Evolutionary conservation across 2,888 invertebrate species (phyloP).

Genomic region (Sialis lutaria): DNA sequence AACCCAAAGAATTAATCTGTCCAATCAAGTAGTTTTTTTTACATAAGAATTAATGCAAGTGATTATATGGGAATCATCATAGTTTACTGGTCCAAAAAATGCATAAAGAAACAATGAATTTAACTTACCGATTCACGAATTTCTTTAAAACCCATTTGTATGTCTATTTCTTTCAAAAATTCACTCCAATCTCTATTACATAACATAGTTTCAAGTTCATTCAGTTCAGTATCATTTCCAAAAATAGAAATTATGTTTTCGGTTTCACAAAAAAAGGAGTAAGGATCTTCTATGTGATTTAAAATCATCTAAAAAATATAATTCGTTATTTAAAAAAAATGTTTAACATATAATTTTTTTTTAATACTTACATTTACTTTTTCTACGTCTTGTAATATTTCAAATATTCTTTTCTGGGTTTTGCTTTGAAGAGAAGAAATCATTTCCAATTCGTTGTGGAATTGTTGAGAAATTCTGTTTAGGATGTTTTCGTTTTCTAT

Average conservation of each 20-base stretch:
- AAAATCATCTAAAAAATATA: slow-evolving; percentile 23
- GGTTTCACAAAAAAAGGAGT: slow-evolving; percentile 28
- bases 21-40: no score
- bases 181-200: slow-evolving; percentile 27
- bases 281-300: slow-evolving; percentile 24
- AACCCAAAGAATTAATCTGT: no score
- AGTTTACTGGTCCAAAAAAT: no score
- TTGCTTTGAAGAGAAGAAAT: slow-evolving; percentile 20
- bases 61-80: no score
- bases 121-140: slow-evolving; percentile 27
- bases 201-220: slow-evolving; percentile 21
- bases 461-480: slow-evolving; percentile 25
- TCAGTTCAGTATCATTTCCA: slow-evolving; percentile 20
- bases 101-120: no score
- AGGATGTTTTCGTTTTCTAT: slow-evolving; percentile 23
- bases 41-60: no score
- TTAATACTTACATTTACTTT: slow-evolving; percentile 24
- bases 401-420: slow-evolving; percentile 24
- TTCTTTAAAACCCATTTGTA: slow-evolving; percentile 26
- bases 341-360: background rate
- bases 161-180: slow-evolving; percentile 25
- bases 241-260: slow-evolving; percentile 21
- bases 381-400: slow-evolving; percentile 28
- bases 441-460: slow-evolving; percentile 23
- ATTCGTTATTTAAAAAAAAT: slow-evolving; percentile 1